These are phyloP conservation scores for Chanos chanos DNA, from an alignment of 2,797 vertebrate species.

Conservation along the genomic window DNA sequence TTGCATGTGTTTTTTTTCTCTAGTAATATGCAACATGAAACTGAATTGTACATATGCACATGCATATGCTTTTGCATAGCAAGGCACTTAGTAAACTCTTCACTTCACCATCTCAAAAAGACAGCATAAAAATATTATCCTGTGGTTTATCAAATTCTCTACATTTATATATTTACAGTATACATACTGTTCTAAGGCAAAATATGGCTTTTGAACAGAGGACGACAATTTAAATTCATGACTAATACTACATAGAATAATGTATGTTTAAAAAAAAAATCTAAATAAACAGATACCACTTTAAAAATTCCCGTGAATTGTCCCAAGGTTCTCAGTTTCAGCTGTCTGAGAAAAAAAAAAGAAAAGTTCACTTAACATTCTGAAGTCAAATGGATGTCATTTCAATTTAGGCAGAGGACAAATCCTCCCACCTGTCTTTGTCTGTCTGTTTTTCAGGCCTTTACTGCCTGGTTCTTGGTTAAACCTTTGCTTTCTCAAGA, in stretches of 20 bases:
- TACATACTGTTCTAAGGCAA: constrained; percentile 52
- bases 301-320: not conserved
- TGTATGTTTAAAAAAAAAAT: constrained; percentile 27
- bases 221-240: constrained; percentile 53
- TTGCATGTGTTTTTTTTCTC: not conserved
- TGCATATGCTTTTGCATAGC: constrained; percentile 50
- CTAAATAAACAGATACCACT: constrained; percentile 9
- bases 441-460: not conserved
- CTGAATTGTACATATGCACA: constrained; percentile 31
- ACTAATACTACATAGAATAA: constrained; percentile 49
- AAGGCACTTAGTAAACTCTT: constrained; percentile 67
- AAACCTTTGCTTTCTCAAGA: constrained; percentile 45
- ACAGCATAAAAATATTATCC: constrained; percentile 47
- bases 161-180: constrained; percentile 34
- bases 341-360: no score
- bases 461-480: constrained; percentile 4
- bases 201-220: constrained; percentile 64
- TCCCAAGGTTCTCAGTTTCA: no score
- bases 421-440: not conserved
- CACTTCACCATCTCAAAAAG: constrained; percentile 47
- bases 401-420: constrained; percentile 11
- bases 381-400: constrained; percentile 1
- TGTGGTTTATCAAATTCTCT: constrained; percentile 42
- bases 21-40: constrained; percentile 17
- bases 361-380: constrained; percentile 4